A percentile compares a stretch with the other conserved stretches of the same genome.
phyloP scores from a whole-genome alignment of 2,888 invertebrate genomes.

The Dermolepida albohirtum region DNA sequence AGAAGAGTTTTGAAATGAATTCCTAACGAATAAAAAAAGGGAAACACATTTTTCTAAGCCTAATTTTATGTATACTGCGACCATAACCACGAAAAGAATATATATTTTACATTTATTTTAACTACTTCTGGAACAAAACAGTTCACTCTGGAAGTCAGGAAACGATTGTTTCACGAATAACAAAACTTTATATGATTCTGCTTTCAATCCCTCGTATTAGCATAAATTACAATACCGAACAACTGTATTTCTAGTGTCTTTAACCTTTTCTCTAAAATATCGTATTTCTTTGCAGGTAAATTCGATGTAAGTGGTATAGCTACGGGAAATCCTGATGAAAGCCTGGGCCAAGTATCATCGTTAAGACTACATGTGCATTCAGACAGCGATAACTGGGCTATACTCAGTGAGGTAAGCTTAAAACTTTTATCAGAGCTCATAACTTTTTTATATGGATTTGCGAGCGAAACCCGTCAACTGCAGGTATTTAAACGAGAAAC shows the following conservation, averaged over 20 bases:
- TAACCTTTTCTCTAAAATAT: neutral
- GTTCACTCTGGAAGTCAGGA: neutral
- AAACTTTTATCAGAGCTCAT: no score
- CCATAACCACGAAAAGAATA: no score
- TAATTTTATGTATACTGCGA: no score
- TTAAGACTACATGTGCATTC: constrained; percentile 83
- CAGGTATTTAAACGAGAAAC: no score
- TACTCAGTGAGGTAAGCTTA: constrained; percentile 85
- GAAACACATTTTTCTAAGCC: no score
- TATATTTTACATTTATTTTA: neutral
- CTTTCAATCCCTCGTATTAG: neutral
- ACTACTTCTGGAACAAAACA: constrained; percentile 1
- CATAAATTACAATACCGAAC: no score
- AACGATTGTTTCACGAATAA: neutral
- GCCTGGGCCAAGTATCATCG: constrained; percentile 76
- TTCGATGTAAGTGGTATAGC: constrained; percentile 88
- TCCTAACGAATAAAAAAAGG: no score
- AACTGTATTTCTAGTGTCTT: neutral
- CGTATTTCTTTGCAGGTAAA: constrained; percentile 65
- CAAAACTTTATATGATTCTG: constrained; percentile 1
- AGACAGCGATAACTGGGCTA: constrained; percentile 89
- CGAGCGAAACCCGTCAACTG: no score
- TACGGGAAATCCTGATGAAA: constrained; percentile 74
- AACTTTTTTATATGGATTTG: no score
- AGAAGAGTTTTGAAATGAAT: no score